Base-by-base conservation (phyloP, 2,113 vertebrate species). In the Poeciliopsis turrubarensis region DNA sequence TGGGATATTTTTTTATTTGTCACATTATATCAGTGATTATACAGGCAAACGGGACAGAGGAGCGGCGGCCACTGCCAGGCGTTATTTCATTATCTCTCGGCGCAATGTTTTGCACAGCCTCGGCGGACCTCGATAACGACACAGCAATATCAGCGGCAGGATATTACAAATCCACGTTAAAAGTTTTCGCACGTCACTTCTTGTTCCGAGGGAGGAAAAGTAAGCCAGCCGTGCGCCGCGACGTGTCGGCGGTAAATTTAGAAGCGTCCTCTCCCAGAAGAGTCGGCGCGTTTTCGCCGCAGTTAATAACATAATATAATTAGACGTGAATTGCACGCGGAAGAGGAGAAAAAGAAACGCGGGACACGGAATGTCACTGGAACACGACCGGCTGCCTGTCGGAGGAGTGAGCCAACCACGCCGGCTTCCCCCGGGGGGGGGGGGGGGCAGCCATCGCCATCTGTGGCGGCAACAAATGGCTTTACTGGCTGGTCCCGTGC, bases 1-100 rank as follows among this genome's bases (percentile, higher is more conserved):
- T 72, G 70, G 80, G 89, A 81, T 89, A 80, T 90, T 91, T 90
- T 29, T 87, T 89, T 81, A 85, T 91, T 91, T 91, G 83, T 91
- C 87, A 89, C 68, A 78, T 79, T 86, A 81, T 78, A 92, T 90
- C 86, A 81, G 79, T 86, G 89, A 90, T 91, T 92, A 92, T 86
- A 86, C 71, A 80, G 81, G 68, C 65, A 80, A 80, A 84, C 86
- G 79, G 77, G 87, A 88, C 73, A 66, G 68, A 88, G 67, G 65
- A 86, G 37, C 39, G 19, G 73, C 72, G 79, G 70, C 80, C 68
- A 71, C 79, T 25, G 75, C 61, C 73, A 75, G 72, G 70, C 81
- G 76, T 90, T 85, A 86, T 88, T 89, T 80, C 82, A 87, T 88
- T 89, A 90, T 91, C 85, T 89, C 68, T 51, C 62, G 41, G 73